phyloP scores from a whole-genome alignment of 1,140 invertebrate species.

The Drosophila sechellia region DNA sequence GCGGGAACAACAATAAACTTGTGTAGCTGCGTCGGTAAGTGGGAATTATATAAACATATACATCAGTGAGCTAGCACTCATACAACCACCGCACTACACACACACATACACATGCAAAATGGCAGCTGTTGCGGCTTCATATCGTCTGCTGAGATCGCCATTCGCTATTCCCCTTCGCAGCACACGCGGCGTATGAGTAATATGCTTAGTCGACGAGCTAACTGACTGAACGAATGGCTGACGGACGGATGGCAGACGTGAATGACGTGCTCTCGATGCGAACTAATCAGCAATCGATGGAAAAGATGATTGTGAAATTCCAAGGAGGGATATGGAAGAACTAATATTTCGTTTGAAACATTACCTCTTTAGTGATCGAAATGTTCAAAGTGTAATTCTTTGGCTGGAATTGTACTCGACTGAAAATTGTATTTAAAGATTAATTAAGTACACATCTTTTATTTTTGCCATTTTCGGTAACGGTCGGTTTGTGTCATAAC shows the following conservation, averaged over 20 bases:
- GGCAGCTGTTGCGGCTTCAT: conserved; percentile 56
- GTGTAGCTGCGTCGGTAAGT: conserved; percentile 67
- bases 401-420: too few species aligned
- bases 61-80: conserved; percentile 58
- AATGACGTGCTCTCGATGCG: conserved; percentile 5
- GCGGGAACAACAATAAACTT: conserved; percentile 64
- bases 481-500: too few species aligned
- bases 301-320: not conserved
- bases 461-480: too few species aligned
- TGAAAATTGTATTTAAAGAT: too few species aligned
- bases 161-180: conserved; percentile 3
- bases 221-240: conserved; percentile 9
- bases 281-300: conserved; percentile 6
- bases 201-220: conserved; percentile 30
- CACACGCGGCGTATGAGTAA: conserved; percentile 44
- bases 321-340: not conserved
- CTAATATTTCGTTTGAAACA: too few species aligned
- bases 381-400: too few species aligned
- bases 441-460: too few species aligned
- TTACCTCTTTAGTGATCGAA: too few species aligned
- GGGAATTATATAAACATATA: conserved; percentile 81
- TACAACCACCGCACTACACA: not conserved
- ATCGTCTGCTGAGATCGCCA: conserved; percentile 39
- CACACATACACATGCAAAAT: conserved; percentile 18
- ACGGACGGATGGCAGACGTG: not conserved